Evolutionary conservation across 2,888 invertebrate species (phyloP), one percentile per base, ranked within the genome.

Genomic region (Sphaerophoria rueppellii): DNA sequence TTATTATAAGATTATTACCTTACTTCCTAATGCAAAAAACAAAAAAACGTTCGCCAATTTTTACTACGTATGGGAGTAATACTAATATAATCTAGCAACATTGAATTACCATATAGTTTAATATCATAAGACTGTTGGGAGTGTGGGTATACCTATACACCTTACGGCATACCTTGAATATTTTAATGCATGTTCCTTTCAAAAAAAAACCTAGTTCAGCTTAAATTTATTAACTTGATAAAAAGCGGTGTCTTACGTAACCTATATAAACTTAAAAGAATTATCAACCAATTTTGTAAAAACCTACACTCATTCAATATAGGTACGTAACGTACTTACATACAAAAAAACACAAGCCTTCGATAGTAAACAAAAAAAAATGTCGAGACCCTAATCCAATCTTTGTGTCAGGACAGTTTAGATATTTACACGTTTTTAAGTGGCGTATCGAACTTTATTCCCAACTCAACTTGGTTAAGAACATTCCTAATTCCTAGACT

Each of bases 341-440:
- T 11, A 35, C 12, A 7, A 12, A 37, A 67, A 65, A 57, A 6
- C 14, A 58, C 43, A 11, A 5, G 37, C 37, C 16, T 14, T 52
- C 4, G 34, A 7, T 35, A 2, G 24, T 1, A 24, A 58, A n/a
- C n/a, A n/a, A 14, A 14, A 32, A 46, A 43, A 55, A 50, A 57
- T 63, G 50, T 57, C 32, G 52, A 70, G 63, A 65, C 46, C 58
- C 50, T 65, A 78, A 73, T 69, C 73, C 46, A 60, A 67, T 72
- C 65, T 40, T 12, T 61, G 60, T 76, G 70, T 67, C 60, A 77
- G 72, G 54, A 71, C 40, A 77, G 76, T 73, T 82, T 77, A 78
- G 69, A 82, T 78, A 74, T 78, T 82, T 74, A 70, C 73, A 70
- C 50, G 46, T 61, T 71, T 73, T 73, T 69, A 78, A 77, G 82